Evolutionary conservation across 2,113 vertebrate species (phyloP), one percentile per base, ranked within the genome.

Genomic region (Lipotes vexillifer): DNA sequence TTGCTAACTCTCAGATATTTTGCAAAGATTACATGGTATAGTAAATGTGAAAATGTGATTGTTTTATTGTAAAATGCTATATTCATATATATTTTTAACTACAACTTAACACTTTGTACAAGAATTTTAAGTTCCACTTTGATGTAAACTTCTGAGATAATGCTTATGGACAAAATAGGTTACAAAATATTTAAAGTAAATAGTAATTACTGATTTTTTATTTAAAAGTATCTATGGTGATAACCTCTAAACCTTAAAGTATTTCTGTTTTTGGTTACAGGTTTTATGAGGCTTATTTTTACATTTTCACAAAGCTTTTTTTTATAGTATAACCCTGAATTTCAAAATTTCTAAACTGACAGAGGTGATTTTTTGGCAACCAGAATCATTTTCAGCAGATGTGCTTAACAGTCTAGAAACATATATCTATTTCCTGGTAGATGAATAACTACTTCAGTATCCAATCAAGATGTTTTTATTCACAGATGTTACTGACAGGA

Each of bases 331-430:
- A 93, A 68, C 14, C 1, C 38, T 85, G 27, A 72, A 61, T 94
- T 96, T 87, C 49, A 95, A 85, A 95, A 83, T 81, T 38, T 69
- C 21, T 91, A 88, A 87, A 78, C 0, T 91, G n/a, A 88, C 5
- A 93, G 41, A n/a, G 20, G 5, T 41, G 17, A n/a, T 31, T 91
- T 52, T 90, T 66, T 95, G n/a, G 49, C 49, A 95, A 93, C 14
- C 29, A 46, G 89, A 93, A 65, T 88, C 15, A 93, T 52, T 92
- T 93, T 80, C 88, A 27, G 6, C 27, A 95, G 49, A 83, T 85
- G 21, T 88, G 38, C 44, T 90, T 94, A 75, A 92, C 2, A 75
- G 18, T 80, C 17, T 81, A 61, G 38, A 20, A 75, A 84, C 31
- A 88, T 55, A 44, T 20, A 86, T 41, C 55, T 84, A 36, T 38